Evolutionary conservation across 1,140 invertebrate species (phyloP), one percentile per base, ranked within the genome.

Genomic region (Drosophila mayri): DNA sequence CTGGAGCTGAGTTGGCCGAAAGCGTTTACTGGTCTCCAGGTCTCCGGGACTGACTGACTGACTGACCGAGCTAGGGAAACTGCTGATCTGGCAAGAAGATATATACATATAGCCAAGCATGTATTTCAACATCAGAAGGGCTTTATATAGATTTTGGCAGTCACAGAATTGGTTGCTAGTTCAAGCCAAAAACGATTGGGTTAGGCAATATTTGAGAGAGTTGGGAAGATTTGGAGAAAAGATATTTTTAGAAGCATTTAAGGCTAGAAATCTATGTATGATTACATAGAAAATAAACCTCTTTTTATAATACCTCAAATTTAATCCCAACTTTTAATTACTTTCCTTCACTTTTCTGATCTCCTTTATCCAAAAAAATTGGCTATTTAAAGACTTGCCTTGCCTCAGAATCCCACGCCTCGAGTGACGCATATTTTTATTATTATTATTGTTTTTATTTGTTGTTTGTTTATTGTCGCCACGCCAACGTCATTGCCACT

Each of bases 21-120:
- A 65, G 60, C 52, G 40, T 43, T 59, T 63, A 62, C 54, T 43
- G 47, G 50, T 35, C 38, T 65, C 55, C 55, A 66, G 58, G 44
- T 57, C 58, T 49, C 46, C 22, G 40, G 58, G 32, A 60, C 76
- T 80, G 71, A 70, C 64, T 81, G 79, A 81, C 79, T 76, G 74
- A 77, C 75, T 60, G 61, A 81, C 72, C 71, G 78, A 81, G 55
- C 72, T 65, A 65, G 22, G 47, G 41, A 67, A 75, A 63, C 76
- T 70, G 71, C 64, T 64, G 70, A 81, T 75, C 57, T 76, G 65
- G 63, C 78, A 70, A 41, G 40, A 81, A 63, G 65, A 70, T 68
- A 25, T 7, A 40, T 37, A 46, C 12, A 40, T 37, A 49, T 44
- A 6, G 4, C 14, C 4, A 32, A 32, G 12, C 5, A 64, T 3